Evolutionary conservation across 2,797 vertebrate species (phyloP).

Genomic region (Ctenopoma multispine): DNA sequence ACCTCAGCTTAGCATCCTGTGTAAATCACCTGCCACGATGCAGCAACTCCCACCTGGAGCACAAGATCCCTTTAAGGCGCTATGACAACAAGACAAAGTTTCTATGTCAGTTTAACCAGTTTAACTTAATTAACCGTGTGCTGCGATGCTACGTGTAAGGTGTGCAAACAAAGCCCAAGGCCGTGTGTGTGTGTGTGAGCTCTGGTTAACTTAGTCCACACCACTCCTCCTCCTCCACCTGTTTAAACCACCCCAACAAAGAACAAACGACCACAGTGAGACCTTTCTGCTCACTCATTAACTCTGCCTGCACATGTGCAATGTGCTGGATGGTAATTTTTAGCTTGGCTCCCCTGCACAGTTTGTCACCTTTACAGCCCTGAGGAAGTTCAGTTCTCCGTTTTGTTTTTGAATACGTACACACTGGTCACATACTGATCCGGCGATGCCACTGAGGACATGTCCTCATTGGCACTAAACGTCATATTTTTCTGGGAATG

Average conservation of each 20-base stretch:
- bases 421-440: neutral
- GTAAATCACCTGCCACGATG: slow-evolving; percentile 1
- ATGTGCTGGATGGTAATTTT: slow-evolving; percentile 14
- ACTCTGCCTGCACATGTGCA: slow-evolving; percentile 33
- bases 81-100: neutral
- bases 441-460: neutral
- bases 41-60: neutral
- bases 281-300: slow-evolving; percentile 58
- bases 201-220: slow-evolving; percentile 27
- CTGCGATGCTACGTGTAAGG: slow-evolving; percentile 42
- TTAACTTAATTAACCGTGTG: slow-evolving; percentile 25
- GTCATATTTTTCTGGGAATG: neutral
- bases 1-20: slow-evolving; percentile 9
- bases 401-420: neutral
- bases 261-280: slow-evolving; percentile 31
- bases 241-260: slow-evolving; percentile 14
- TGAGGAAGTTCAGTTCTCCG: neutral
- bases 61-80: neutral
- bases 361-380: neutral
- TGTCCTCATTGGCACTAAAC: neutral
- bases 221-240: slow-evolving; percentile 15
- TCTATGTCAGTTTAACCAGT: neutral
- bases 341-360: neutral
- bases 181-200: slow-evolving; percentile 28
- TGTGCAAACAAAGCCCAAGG: slow-evolving; percentile 77